A percentile compares a stretch with the other conserved stretches of the same genome.
These are phyloP conservation scores for Boloria selene DNA, from an alignment of 2,888 invertebrate genomes.

Conservation along the genomic window DNA sequence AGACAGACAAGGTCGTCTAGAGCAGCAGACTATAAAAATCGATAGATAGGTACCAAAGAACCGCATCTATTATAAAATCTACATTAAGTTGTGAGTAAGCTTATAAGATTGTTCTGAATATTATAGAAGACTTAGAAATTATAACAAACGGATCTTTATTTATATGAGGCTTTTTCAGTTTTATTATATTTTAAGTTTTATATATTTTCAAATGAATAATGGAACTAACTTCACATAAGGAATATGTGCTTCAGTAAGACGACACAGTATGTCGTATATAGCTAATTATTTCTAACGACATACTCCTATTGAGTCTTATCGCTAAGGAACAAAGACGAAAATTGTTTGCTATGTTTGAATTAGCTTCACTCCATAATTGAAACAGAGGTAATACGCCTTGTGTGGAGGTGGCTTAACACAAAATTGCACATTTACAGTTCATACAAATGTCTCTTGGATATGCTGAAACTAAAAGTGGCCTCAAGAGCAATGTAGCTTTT, in stretches of 20 bases:
- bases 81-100: no score
- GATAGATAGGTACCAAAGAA: background rate
- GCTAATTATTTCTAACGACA: slow-evolving; percentile 28
- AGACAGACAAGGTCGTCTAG: slow-evolving; percentile 13
- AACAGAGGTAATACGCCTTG: slow-evolving; percentile 28
- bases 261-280: slow-evolving; percentile 14
- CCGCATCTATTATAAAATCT: no score
- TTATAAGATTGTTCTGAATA: no score
- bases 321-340: slow-evolving; percentile 10
- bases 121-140: no score
- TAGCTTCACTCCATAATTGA: slow-evolving; percentile 23
- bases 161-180: background rate
- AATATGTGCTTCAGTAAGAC: slow-evolving; percentile 7
- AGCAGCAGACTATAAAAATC: slow-evolving; percentile 9
- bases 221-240: background rate
- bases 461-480: slow-evolving; percentile 37
- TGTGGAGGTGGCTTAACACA: slow-evolving; percentile 28
- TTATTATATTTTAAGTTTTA: no score
- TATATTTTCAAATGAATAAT: background rate
- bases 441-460: slow-evolving; percentile 41
- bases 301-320: slow-evolving; percentile 2
- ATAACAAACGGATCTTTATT: no score
- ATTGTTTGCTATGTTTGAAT: slow-evolving; percentile 11
- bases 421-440: slow-evolving; percentile 40
- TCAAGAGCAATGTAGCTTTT: slow-evolving; percentile 36